A percentile compares a stretch with the other conserved stretches of the same genome.
Conservation (phyloP, 1,140 invertebrate species). For the Zaprionus lachaisei region DNA sequence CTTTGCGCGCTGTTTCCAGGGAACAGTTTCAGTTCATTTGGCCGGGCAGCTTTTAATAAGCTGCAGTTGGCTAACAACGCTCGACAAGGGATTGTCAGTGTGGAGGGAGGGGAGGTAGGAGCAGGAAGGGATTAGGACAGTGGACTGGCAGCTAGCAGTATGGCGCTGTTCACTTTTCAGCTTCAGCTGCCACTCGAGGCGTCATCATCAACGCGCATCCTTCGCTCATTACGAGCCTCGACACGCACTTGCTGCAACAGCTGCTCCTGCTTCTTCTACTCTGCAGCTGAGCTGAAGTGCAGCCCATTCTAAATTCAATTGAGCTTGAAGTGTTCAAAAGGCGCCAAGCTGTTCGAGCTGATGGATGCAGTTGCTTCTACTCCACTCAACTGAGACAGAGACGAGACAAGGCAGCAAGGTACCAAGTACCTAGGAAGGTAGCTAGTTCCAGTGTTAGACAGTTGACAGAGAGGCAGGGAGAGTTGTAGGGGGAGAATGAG, state of each 20-base stretch:
- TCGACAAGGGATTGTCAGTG: not conserved
- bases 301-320: conserved; percentile 75
- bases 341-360: conserved; percentile 50
- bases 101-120: not conserved
- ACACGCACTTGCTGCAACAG: conserved; percentile 48
- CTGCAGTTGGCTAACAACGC: not conserved
- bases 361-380: conserved; percentile 14
- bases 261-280: conserved; percentile 36
- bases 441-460: conserved; percentile 6
- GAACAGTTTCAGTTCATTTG: conserved; percentile 39
- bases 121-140: not conserved
- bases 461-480: not conserved
- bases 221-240: conserved; percentile 60
- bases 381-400: not conserved
- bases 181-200: conserved; percentile 6
- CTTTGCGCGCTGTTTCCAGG: not conserved
- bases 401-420: conserved; percentile 7
- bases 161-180: not conserved
- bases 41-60: conserved; percentile 24
- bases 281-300: conserved; percentile 51
- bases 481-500: not conserved
- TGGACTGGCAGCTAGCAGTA: not conserved
- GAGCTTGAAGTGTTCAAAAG: conserved; percentile 76
- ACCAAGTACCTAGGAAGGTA: not conserved
- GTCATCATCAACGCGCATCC: conserved; percentile 4